Evolutionary conservation across 2,113 vertebrate genomes (phyloP).

Genomic region (Periophthalmodon schlosseri): DNA sequence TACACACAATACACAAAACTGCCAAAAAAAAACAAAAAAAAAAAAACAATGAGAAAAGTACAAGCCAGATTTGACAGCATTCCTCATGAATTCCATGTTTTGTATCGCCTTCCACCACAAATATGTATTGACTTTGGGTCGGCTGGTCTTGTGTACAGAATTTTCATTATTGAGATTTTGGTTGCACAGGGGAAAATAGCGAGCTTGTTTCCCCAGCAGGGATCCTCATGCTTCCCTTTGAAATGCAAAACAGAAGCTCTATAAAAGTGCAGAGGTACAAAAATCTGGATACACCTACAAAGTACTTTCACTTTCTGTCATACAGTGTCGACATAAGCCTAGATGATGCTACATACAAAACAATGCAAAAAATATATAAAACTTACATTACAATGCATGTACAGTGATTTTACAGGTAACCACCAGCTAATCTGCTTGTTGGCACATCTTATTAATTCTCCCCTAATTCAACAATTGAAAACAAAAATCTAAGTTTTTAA

Average conservation of each 20-base stretch:
- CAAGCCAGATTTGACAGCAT: background rate
- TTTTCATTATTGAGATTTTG: constrained; percentile 21
- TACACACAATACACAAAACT: background rate
- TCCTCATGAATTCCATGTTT: background rate
- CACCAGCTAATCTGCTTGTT: constrained; percentile 33
- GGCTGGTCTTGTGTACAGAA: constrained; percentile 19
- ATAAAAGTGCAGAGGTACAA: constrained; percentile 25
- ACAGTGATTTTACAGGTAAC: constrained; percentile 46
- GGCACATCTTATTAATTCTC: constrained; percentile 31
- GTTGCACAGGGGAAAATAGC: constrained; percentile 29
- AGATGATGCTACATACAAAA: constrained; percentile 38
- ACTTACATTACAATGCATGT: constrained; percentile 49
- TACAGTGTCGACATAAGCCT: constrained; percentile 20
- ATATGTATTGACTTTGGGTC: constrained; percentile 29
- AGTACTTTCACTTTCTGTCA: constrained; percentile 29
- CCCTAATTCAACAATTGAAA: constrained; percentile 15
- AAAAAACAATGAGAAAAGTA: background rate
- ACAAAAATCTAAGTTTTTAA: constrained; percentile 22
- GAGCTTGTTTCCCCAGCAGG: constrained; percentile 22
- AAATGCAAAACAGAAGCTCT: constrained; percentile 47
- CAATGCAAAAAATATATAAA: constrained; percentile 33
- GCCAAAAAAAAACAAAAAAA: background rate
- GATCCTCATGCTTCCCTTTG: constrained; percentile 34
- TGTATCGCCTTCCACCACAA: background rate
- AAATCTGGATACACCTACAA: constrained; percentile 18